Conservation (phyloP, 2,888 invertebrate species). For the Cordilura impudica region DNA sequence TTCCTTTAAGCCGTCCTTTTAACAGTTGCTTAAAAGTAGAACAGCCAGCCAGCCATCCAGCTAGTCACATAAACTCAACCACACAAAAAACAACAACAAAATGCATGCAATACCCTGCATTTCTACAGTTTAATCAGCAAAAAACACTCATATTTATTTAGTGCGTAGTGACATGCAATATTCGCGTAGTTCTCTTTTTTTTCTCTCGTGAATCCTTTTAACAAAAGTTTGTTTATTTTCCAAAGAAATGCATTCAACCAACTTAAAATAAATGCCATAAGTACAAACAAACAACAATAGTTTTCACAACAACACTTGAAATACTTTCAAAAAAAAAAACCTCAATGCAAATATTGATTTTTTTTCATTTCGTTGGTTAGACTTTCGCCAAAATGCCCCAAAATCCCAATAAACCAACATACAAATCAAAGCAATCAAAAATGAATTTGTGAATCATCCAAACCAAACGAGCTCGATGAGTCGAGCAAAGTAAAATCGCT, state of each 20-base stretch:
- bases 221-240: neutral
- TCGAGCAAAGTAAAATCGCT: neutral
- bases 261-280: neutral
- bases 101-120: slow-evolving; percentile 24
- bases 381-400: slow-evolving; percentile 51
- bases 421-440: slow-evolving; percentile 53
- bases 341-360: slow-evolving; percentile 61
- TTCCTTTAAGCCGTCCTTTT: slow-evolving; percentile 11
- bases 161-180: slow-evolving; percentile 61
- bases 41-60: no score
- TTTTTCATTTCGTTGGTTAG: slow-evolving; percentile 32
- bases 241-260: slow-evolving; percentile 4
- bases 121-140: slow-evolving; percentile 48
- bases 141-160: slow-evolving; percentile 54
- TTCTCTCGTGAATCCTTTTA: no score
- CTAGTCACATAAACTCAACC: no score
- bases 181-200: slow-evolving; percentile 42
- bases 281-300: slow-evolving; percentile 40
- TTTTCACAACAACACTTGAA: slow-evolving; percentile 10
- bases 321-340: slow-evolving; percentile 5
- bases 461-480: slow-evolving; percentile 2
- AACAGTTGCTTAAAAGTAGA: slow-evolving; percentile 36
- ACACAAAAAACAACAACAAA: neutral
- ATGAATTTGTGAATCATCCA: slow-evolving; percentile 54
- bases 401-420: neutral